Evolutionary conservation across 2,888 invertebrate species (phyloP).

Genomic region (Diachrysia chrysitis): DNA sequence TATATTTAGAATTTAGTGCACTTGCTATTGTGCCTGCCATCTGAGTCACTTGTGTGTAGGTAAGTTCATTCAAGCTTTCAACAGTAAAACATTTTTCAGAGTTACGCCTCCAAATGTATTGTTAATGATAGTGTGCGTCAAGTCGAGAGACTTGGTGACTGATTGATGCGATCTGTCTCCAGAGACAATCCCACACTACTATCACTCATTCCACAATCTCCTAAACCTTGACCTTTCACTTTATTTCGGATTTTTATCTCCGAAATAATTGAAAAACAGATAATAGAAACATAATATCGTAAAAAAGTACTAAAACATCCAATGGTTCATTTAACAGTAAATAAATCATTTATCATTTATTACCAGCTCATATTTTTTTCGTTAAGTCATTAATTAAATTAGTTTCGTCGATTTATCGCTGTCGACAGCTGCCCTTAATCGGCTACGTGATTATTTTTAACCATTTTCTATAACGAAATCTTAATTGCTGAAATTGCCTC

Average conservation of each 20-base stretch:
- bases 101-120: neutral
- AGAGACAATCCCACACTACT: neutral
- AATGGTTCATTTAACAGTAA: neutral
- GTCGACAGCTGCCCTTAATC: constrained; percentile 53
- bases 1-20: too few relatives aligned
- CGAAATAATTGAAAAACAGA: neutral
- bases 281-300: neutral
- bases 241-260: neutral
- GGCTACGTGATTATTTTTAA: constrained; percentile 56
- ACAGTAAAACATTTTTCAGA: neutral
- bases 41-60: too few relatives aligned
- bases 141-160: neutral
- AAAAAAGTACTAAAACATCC: constrained; percentile 11
- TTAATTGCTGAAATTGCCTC: constrained; percentile 52
- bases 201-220: constrained; percentile 2
- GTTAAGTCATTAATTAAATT: constrained; percentile 52
- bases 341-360: constrained; percentile 15
- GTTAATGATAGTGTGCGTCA: neutral
- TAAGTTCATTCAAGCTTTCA: neutral
- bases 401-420: constrained; percentile 50
- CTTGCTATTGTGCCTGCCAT: too few relatives aligned
- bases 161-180: neutral
- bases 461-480: constrained; percentile 48
- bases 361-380: constrained; percentile 30
- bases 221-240: constrained; percentile 1